Evolutionary conservation across 92 coral and sea anemone species (phyloP), one percentile per base, ranked within the genome.

Genomic region (Zoanthus gigantus): DNA sequence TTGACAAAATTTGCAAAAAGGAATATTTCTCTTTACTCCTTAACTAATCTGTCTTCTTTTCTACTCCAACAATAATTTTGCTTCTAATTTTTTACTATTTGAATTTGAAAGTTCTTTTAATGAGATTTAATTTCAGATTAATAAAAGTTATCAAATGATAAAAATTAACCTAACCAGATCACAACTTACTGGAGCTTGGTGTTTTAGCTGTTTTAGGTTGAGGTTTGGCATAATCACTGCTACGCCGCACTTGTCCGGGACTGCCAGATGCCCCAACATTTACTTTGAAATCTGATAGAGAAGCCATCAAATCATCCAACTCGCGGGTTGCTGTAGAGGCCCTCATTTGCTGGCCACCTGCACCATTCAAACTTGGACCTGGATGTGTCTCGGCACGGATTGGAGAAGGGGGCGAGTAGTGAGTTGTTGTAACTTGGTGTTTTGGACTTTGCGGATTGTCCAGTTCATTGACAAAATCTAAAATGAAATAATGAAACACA

Each of bases 291-390:
- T 97, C 99, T 30, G 99, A 97, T 89, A 97, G 85, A 12, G 99
- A 97, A 32, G 99, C 99, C 99, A 97, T 97, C 61, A 97, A 83
- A 85, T 97, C 99, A 77, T 97, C 99, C 44, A 97, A 88, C 78
- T 97, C 99, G 69, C 96, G 95, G 16, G 99, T 97, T 0, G 99
- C 99, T 57, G 95, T 95, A n/a, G 99, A 97, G 14, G 99, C 99
- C 72, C 96, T 95, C 14, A 94, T 92, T 66, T 92, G 93, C 57
- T 88, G 94, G 47, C 89, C 85, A 65, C 84, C 84, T 9, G 42
- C 66, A 11, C 86, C 95, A 82, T 89, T 91, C 50, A 85, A 30
- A 61, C 89, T 90, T 72, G 90, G 90, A 7, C 88, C 67, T 16
- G 66, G 84, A 76, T 91, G 92, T 31, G 92, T 77, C 74, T 91